Base-by-base conservation (phyloP, 1,140 invertebrate species). In the Drosophila pseudoananassae region DNA sequence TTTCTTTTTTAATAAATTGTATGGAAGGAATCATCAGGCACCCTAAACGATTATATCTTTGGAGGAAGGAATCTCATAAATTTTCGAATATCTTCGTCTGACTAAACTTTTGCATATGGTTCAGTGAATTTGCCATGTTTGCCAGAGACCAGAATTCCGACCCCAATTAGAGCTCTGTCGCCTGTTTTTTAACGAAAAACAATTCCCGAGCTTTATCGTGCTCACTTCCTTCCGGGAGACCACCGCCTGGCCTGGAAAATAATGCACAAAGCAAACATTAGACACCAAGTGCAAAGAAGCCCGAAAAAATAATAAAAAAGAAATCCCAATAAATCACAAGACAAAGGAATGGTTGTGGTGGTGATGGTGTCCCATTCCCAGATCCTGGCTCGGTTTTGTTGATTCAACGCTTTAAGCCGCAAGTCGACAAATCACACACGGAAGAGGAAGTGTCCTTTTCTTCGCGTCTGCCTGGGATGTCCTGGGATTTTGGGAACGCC, bases 291-390 rank as follows among this genome's bases (percentile, higher is more conserved):
- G 49, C 20, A 65, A 50, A 53, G 38, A 36, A 36, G 33, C 33
- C 33, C 33, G 31, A 10, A 31, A 10, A 33, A n/a, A 31, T 5
- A 33, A 17, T 25, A 54, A 72, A 74, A 60, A 61, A 74, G 60
- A 61, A 65, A 83, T 46, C 50, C 47, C 55, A 61, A 83, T 83
- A 83, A 83, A 83, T 83, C 80, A 83, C 46, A 64, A 27, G 43
- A 50, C 47, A 45, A 65, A 61, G 47, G 45, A 70, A 53, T 25
- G 51, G 33, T 68, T 79, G 65, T 61, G 59, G 38, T 61, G 59
- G 38, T 61, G 59, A 31, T 61, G 23, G 47, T 38, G 64, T 50
- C 15, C 40, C 12, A 12, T 17, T 9, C 25, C 5, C 25, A 27
- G 38, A 20, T 20, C 20, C 20, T 20, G 20, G 20, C 20, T 20